These are phyloP conservation scores for Platichthys stellatus DNA, from an alignment of 2,113 vertebrate species.

Conservation along the genomic window DNA sequence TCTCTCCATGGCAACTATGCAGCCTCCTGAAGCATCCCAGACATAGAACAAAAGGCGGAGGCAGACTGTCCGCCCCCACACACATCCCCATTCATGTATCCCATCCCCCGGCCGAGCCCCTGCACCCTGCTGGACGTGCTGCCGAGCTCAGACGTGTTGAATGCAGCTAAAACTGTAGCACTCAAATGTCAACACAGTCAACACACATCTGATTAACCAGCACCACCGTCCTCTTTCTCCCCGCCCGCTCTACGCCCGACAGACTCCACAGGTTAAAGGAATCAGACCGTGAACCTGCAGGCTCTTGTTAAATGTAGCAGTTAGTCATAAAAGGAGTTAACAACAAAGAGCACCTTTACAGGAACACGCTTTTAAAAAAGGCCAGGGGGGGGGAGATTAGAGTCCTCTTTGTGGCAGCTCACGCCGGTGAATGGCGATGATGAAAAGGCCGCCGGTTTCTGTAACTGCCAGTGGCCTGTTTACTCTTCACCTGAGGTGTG, in stretches of 20 bases:
- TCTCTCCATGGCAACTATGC: slow-evolving; percentile 82
- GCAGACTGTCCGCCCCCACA: slow-evolving; percentile 71
- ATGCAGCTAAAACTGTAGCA: slow-evolving; percentile 20
- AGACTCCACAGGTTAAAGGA: not conserved
- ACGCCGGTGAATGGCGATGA: slow-evolving; percentile 52
- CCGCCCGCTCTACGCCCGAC: not conserved
- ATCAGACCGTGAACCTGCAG: slow-evolving; percentile 22
- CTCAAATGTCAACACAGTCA: slow-evolving; percentile 5
- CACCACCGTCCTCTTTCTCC: not conserved
- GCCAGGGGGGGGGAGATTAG: slow-evolving; percentile 57
- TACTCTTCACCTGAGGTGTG: slow-evolving; percentile 78
- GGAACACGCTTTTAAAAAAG: slow-evolving; percentile 34
- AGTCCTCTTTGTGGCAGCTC: slow-evolving; percentile 22
- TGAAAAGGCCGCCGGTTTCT: slow-evolving; percentile 63
- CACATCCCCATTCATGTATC: slow-evolving; percentile 49
- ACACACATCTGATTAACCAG: slow-evolving; percentile 4
- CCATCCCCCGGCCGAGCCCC: slow-evolving; percentile 41
- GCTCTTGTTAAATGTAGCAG: slow-evolving; percentile 62
- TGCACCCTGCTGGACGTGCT: slow-evolving; percentile 43
- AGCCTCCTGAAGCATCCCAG: slow-evolving; percentile 79
- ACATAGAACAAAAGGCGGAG: slow-evolving; percentile 79
- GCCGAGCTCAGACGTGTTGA: slow-evolving; percentile 41
- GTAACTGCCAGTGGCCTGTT: slow-evolving; percentile 67
- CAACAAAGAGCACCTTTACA: slow-evolving; percentile 44
- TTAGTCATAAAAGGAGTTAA: slow-evolving; percentile 55